A percentile compares a stretch with the other conserved stretches of the same genome.
Evolutionary conservation across 2,797 vertebrate genomes (phyloP).

Genomic region (Hipposideros larvatus): DNA sequence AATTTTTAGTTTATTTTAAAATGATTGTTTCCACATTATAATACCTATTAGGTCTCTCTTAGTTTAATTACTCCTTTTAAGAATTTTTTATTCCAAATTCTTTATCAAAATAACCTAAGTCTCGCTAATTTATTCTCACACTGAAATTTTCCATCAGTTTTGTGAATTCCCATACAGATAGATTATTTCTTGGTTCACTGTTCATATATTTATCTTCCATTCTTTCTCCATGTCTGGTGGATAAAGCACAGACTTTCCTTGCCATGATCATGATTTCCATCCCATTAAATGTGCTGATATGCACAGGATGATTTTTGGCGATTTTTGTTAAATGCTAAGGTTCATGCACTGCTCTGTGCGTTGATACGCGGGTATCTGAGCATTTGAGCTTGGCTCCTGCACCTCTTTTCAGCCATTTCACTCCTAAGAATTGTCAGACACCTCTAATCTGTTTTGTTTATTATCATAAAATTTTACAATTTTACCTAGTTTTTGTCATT

Average conservation of each 20-base stretch:
- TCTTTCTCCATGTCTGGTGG: background rate
- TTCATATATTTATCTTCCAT: background rate
- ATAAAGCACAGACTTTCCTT: background rate
- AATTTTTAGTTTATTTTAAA: background rate
- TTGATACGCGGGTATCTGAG: background rate
- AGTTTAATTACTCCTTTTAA: background rate
- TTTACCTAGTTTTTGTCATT: background rate
- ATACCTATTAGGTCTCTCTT: background rate
- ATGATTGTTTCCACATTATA: background rate
- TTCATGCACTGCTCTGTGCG: background rate
- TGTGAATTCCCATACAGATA: background rate
- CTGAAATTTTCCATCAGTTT: background rate
- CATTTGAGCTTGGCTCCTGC: background rate
- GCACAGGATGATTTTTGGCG: background rate
- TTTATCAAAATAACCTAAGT: background rate
- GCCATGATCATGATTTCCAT: background rate
- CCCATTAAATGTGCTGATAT: background rate
- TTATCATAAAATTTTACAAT: background rate
- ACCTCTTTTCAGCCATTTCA: background rate
- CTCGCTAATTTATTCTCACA: background rate
- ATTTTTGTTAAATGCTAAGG: background rate
- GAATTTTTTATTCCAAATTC: background rate
- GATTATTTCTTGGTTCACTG: background rate
- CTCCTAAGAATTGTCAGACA: background rate
- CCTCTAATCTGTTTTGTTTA: background rate